phyloP scores from a whole-genome alignment of 2,888 invertebrate genomes.

The Athalia cordata region DNA sequence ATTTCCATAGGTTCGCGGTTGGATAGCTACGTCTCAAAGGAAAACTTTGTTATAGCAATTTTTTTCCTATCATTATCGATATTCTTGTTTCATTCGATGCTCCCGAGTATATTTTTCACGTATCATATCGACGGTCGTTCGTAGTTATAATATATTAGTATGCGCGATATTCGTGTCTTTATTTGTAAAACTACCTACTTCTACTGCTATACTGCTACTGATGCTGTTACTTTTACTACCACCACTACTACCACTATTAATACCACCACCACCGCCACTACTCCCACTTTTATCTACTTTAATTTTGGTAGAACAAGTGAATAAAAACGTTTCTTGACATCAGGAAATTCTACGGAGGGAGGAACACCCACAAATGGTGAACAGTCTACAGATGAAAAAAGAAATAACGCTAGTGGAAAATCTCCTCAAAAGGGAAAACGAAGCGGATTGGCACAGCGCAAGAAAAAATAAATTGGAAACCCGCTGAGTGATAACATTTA shows the following conservation, averaged over 20 bases:
- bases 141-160: no score
- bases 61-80: conserved; percentile 26
- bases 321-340: conserved; percentile 35
- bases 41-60: conserved; percentile 12
- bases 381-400: neutral
- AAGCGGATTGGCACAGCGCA: neutral
- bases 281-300: neutral
- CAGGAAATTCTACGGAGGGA: conserved; percentile 39
- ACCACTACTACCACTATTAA: no score
- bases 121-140: neutral
- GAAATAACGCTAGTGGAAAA: conserved; percentile 14
- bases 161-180: no score
- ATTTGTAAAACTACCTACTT: no score
- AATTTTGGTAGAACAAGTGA: neutral
- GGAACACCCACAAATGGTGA: conserved; percentile 22
- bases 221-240: no score
- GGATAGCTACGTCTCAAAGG: conserved; percentile 33
- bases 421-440: conserved; percentile 27
- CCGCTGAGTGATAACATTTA: neutral
- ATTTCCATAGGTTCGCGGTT: conserved; percentile 33
- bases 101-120: neutral
- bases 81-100: conserved; percentile 5
- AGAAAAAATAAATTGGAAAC: conserved; percentile 7
- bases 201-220: no score
- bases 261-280: no score